Evolutionary conservation across 1,140 invertebrate genomes (phyloP).

Genomic region (Habropoda laboriosa): DNA sequence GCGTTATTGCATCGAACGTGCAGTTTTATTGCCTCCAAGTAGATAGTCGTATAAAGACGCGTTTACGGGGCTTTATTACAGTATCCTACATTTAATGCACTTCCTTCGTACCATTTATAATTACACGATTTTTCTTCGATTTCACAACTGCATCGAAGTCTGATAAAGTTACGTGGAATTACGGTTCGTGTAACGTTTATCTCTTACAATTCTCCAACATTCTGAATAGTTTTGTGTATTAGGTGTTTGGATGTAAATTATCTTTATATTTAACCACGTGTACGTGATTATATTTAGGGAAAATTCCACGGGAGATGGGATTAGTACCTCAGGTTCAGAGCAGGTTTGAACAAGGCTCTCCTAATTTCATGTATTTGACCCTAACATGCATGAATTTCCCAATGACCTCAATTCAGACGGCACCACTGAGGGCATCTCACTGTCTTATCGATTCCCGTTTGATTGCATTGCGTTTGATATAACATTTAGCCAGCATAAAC

Average conservation of each 20-base stretch:
- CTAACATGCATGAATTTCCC: slow-evolving; percentile 22
- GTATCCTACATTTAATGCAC: neutral
- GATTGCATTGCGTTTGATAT: slow-evolving; percentile 35
- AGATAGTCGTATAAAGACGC: neutral
- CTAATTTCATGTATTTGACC: slow-evolving; percentile 29
- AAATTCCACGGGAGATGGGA: neutral
- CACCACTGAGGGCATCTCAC: slow-evolving; percentile 3
- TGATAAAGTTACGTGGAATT: neutral
- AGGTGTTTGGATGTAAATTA: neutral
- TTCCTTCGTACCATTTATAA: neutral
- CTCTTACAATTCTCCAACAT: neutral
- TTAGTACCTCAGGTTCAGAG: slow-evolving; percentile 5
- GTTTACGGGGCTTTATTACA: neutral
- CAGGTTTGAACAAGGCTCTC: neutral
- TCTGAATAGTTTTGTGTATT: neutral
- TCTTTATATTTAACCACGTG: neutral
- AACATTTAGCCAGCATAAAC: slow-evolving; percentile 1
- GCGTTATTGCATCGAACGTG: slow-evolving; percentile 13
- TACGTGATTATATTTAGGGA: neutral
- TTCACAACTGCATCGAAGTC: neutral
- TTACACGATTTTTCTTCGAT: neutral
- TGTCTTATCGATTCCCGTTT: slow-evolving; percentile 37
- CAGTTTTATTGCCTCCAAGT: neutral
- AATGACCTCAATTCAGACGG: slow-evolving; percentile 34
- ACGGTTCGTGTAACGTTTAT: neutral